Base-by-base conservation (phyloP, 2,888 invertebrate genomes). In the Epistrophella euchroma region DNA sequence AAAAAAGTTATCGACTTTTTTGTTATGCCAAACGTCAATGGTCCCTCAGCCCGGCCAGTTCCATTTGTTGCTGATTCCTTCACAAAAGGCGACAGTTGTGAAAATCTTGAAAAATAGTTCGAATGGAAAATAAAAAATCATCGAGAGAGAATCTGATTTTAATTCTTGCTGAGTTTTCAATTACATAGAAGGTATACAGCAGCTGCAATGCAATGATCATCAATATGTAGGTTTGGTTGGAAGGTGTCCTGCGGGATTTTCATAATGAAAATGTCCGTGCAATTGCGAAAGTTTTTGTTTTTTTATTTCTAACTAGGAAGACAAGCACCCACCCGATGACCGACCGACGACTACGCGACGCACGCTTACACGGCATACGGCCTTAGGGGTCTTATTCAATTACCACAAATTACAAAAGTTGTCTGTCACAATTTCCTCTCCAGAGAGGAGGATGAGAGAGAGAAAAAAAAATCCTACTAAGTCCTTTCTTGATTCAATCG, bases 371-470 rank as follows among this genome's bases (percentile, higher is more conserved):
- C n/a, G 1, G 15, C 55, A 2, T 11, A 68, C 68, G 32, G 68
- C 79, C 74, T 58, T 50, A 66, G 84, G 84, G 56, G 75, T 66
- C 52, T n/a, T 66, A 71, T 71, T 84, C 84, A 84, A 79, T 79
- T 84, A 84, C 52, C 74, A 37, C 74, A 84, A 84, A 84, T 84
- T 84, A 84, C 71, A 75, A 79, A 84, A 84, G 79, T 84, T 84
- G 84, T 75, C 84, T 79, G 64, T 75, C 68, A 45, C 73, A 84
- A 79, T 84, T 79, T 79, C 19, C 9, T 56, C 43, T 58, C 58
- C 11, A 15, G 25, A 37, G 75, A 15, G 37, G n/a, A n/a, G n/a
- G n/a, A n/a, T n/a, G n/a, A 37, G 17, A 17, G 47, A 40, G n/a
- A 37, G 2, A 13, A 55, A 28, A 17, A 15, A 32, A 19, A 2